Conservation (phyloP, 2,797 vertebrate genomes). For the Pampus argenteus region DNA sequence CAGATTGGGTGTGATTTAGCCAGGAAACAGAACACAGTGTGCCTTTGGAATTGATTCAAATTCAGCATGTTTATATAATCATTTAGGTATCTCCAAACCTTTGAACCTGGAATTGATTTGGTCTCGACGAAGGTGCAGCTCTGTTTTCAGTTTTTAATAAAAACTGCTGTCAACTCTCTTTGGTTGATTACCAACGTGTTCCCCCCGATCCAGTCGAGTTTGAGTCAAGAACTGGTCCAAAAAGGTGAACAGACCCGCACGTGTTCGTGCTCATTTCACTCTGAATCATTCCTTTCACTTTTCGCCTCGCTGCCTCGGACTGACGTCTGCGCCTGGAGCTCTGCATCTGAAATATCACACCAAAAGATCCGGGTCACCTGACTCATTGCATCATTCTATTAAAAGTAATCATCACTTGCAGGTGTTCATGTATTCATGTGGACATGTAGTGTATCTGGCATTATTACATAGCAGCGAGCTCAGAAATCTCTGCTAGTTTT, state of each 20-base stretch:
- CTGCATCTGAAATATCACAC: not conserved
- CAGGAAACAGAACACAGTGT: not conserved
- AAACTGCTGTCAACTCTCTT: not conserved
- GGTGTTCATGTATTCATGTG: not conserved
- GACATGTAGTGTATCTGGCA: too few species aligned
- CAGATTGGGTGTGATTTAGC: not conserved
- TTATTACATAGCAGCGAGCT: too few species aligned
- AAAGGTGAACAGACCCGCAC: too few species aligned
- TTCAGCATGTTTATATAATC: constrained; percentile 27
- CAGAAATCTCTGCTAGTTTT: too few species aligned
- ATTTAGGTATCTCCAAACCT: constrained; percentile 12
- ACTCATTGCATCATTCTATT: not conserved
- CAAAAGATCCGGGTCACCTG: not conserved
- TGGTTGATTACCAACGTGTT: not conserved
- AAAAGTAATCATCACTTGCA: not conserved
- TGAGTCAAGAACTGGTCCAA: not conserved
- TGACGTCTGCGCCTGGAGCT: not conserved
- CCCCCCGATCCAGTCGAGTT: not conserved
- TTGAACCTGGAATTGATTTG: constrained; percentile 22
- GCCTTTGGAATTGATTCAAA: constrained; percentile 13
- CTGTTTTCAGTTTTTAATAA: not conserved
- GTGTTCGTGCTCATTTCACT: not conserved
- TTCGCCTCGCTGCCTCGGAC: not conserved
- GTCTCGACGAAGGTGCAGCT: not conserved
- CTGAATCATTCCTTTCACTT: not conserved